Conservation (phyloP, 2,888 invertebrate species). For the Melinaea menophilus region DNA sequence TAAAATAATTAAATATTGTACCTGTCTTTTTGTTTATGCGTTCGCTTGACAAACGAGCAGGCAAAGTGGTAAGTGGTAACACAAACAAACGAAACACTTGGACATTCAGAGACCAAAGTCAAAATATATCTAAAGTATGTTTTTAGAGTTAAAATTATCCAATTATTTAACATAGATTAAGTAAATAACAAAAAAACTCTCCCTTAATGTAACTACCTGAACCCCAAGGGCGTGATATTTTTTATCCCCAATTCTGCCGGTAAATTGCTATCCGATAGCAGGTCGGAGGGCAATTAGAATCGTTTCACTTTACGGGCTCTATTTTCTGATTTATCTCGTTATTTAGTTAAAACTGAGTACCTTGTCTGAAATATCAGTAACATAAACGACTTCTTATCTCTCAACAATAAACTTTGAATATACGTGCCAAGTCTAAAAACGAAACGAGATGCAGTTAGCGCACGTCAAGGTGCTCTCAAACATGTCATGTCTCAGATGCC, state of each 20-base stretch:
- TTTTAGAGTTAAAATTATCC: too few relatives aligned
- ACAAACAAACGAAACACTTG: too few relatives aligned
- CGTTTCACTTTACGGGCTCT: background rate
- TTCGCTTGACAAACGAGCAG: too few relatives aligned
- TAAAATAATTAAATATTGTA: too few relatives aligned
- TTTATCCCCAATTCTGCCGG: conserved; percentile 54
- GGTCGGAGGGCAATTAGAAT: conserved; percentile 40
- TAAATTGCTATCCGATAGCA: conserved; percentile 70
- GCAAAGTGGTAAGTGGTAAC: too few relatives aligned
- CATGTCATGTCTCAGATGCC: conserved; percentile 37
- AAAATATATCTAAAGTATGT: too few relatives aligned
- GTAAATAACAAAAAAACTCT: background rate
- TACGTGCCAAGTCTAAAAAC: conserved; percentile 46
- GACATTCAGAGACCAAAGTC: too few relatives aligned
- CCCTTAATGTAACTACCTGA: conserved; percentile 26
- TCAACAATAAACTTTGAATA: conserved; percentile 9
- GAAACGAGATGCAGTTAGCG: conserved; percentile 43
- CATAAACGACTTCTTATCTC: conserved; percentile 5
- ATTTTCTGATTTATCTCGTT: background rate
- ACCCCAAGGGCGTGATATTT: conserved; percentile 60
- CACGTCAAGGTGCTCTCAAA: conserved; percentile 37
- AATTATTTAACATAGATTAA: too few relatives aligned
- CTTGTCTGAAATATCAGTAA: background rate
- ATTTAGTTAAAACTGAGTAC: background rate
- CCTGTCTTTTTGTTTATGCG: too few relatives aligned